Percentiles rank a stretch among this genome's conserved stretches.
phyloP scores from a whole-genome alignment of 2,888 invertebrate species.

The Dyspetes luteomarginatus region DNA sequence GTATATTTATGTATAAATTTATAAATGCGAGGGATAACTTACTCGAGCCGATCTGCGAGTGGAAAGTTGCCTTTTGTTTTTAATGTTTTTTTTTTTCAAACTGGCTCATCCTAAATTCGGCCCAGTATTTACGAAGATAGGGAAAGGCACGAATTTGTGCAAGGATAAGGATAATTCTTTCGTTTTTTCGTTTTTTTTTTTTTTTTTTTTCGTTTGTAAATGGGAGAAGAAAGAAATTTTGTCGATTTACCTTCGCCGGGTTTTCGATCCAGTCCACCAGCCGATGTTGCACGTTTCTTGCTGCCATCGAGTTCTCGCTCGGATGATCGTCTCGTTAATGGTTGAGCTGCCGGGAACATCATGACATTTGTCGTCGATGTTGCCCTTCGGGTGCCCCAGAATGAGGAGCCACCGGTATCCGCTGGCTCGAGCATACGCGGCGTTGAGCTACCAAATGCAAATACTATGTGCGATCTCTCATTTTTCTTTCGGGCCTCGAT shows the following conservation, averaged over 20 bases:
- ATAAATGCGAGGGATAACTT: slow-evolving; percentile 45
- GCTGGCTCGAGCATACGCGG: slow-evolving; percentile 93
- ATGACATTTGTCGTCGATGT: slow-evolving; percentile 96
- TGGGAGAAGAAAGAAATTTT: neutral
- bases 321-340: slow-evolving; percentile 92
- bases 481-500: slow-evolving; percentile 92
- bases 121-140: slow-evolving; percentile 51
- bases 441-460: slow-evolving; percentile 96
- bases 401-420: slow-evolving; percentile 89
- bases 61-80: slow-evolving; percentile 24
- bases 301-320: slow-evolving; percentile 91
- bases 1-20: slow-evolving; percentile 15
- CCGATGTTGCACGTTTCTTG: slow-evolving; percentile 91
- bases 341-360: slow-evolving; percentile 88
- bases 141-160: slow-evolving; percentile 14
- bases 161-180: neutral
- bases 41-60: slow-evolving; percentile 50
- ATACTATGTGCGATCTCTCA: slow-evolving; percentile 89
- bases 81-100: no score
- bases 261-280: slow-evolving; percentile 88
- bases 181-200: neutral
- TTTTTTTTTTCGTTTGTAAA: neutral
- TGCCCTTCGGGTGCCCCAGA: slow-evolving; percentile 95
- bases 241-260: slow-evolving; percentile 85
- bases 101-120: slow-evolving; percentile 64